Base-by-base conservation (phyloP, 2,113 vertebrate species). In the Orthonyx spaldingii region DNA sequence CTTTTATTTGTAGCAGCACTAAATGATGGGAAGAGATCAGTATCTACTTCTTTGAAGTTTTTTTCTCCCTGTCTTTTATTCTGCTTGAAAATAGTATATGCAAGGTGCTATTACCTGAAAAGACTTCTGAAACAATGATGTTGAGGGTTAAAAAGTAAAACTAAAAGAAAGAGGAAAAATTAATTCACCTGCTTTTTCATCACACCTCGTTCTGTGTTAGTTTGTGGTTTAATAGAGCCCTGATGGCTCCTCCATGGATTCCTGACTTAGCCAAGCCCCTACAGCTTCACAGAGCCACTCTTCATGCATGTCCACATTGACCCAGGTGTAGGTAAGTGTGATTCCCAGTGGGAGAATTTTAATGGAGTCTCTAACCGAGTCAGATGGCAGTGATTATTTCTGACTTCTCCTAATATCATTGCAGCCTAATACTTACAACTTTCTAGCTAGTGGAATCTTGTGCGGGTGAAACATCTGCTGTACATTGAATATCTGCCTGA, bases 1-100 rank as follows among this genome's bases (percentile, higher is more conserved):
- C 72, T 86, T 94, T 79, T 41, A 84, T 93, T 94, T 95, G 39
- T n/a, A 69, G 47, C 33, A 78, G 11, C 16, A 26, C 42, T 89
- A 86, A 90, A 74, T 21, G 6, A 53, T 60, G 50, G 20, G 27
- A 80, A 92, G 88, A 92, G 55, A 61, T 84, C 46, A 91, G 35
- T 84, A 90, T 69, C 20, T 83, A 55, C 21, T 71, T 44, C 13
- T 77, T 69, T 53, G 13, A 17, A 60, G 4, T 0, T 23, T 42
- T 23, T 24, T 4, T 5, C 33, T 32, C 18, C 9, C 6, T 46
- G 47, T 93, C 35, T 69, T 66, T 90, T 63, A 26, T 47, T 64
- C 14, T 57, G 5, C 35, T 84, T 87, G 37, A 92, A 65, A 77
- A 76, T 26, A 74, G 13, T 44, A 46, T 64, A 35, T 60, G 28